These are phyloP conservation scores for Amazona guildingii DNA, from an alignment of 2,113 vertebrate species.

Conservation along the genomic window DNA sequence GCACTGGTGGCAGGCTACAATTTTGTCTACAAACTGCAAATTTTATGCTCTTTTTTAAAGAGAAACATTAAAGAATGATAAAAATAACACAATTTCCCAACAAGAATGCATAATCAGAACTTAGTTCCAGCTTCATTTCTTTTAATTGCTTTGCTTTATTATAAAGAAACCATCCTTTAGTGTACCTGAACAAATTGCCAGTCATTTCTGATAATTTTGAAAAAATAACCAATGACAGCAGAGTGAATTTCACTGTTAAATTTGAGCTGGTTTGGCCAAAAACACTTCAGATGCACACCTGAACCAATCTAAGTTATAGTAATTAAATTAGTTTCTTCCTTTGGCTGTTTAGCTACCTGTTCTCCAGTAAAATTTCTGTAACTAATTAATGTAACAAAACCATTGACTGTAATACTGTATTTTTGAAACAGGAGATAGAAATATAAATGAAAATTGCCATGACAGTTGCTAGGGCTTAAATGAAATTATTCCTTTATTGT, in stretches of 20 bases:
- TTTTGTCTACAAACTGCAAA: not conserved
- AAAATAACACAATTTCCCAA: not conserved
- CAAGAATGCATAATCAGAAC: not conserved
- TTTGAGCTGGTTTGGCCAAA: not conserved
- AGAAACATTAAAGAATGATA: not conserved
- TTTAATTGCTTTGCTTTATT: not conserved
- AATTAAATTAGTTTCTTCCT: not conserved
- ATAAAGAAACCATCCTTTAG: not conserved
- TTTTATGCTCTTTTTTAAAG: not conserved
- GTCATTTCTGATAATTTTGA: not conserved
- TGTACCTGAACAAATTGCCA: not conserved
- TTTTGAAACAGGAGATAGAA: not conserved
- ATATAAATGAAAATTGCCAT: not conserved
- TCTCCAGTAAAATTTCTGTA: not conserved
- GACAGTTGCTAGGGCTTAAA: not conserved
- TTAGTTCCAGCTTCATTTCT: not conserved
- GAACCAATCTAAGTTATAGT: not conserved
- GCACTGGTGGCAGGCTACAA: not conserved
- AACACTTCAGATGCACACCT: not conserved
- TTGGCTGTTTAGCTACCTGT: not conserved
- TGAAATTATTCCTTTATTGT: not conserved
- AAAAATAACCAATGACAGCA: not conserved
- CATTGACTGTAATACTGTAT: not conserved
- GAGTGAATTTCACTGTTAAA: not conserved
- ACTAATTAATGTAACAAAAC: not conserved